Conservation (phyloP, 1,140 invertebrate species). For the Alviniconcha marisindica region DNA sequence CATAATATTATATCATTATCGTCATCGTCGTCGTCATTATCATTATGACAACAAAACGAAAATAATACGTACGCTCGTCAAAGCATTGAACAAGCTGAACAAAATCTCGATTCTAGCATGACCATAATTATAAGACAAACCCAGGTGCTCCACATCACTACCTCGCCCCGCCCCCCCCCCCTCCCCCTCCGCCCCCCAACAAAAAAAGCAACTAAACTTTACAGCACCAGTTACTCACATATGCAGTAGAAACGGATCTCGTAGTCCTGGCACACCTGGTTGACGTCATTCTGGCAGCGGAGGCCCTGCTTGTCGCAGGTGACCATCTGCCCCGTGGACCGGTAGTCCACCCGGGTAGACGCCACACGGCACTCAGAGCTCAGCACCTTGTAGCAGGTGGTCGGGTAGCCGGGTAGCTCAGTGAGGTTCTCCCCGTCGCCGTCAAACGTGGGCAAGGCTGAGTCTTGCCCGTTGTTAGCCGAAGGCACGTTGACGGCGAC, state of each 20-base stretch:
- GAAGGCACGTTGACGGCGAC: neutral
- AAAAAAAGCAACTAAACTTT: no score
- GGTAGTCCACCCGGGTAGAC: constrained; percentile 46
- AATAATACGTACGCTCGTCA: no score
- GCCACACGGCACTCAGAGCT: constrained; percentile 52
- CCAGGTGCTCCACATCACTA: no score
- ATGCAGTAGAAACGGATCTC: constrained; percentile 60
- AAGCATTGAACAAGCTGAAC: no score
- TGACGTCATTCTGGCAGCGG: constrained; percentile 48
- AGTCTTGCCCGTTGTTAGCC: neutral
- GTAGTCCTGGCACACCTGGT: constrained; percentile 58
- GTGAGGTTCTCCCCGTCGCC: constrained; percentile 70
- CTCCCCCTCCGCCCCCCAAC: no score
- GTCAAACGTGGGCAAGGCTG: neutral
- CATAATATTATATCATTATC: no score
- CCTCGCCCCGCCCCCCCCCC: no score
- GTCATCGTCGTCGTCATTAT: no score
- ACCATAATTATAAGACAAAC: no score
- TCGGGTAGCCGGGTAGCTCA: constrained; percentile 56
- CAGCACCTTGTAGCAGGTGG: constrained; percentile 54
- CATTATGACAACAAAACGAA: no score
- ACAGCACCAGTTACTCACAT: constrained; percentile 50
- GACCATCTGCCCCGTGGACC: constrained; percentile 57
- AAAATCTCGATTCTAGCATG: no score
- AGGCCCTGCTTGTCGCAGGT: constrained; percentile 54